phyloP scores from a whole-genome alignment of 2,113 vertebrate species.

The Oncorhynchus tshawytscha region DNA sequence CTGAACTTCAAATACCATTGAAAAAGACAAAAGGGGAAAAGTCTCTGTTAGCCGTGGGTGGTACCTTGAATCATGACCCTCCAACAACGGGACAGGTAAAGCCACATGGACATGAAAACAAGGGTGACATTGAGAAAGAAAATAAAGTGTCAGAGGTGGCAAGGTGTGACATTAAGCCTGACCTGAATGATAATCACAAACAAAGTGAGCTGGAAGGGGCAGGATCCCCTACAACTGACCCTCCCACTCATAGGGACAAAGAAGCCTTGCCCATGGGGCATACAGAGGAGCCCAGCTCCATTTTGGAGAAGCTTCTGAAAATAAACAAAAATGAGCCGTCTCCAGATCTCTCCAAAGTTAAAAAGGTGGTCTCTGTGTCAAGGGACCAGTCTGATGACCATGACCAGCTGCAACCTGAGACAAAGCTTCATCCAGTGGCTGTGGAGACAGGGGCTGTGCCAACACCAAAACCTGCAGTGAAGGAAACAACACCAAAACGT shows the following conservation, averaged over 20 bases:
- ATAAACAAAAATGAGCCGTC: constrained; percentile 49
- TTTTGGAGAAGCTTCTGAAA: constrained; percentile 63
- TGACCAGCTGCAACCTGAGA: constrained; percentile 5
- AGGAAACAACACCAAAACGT: no score
- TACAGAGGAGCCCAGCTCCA: constrained; percentile 52
- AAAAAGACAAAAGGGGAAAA: constrained; percentile 57
- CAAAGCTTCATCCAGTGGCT: not conserved
- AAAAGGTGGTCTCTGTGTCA: constrained; percentile 25
- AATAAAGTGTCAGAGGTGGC: not conserved
- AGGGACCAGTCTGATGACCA: not conserved
- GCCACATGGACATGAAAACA: constrained; percentile 5
- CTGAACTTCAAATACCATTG: constrained; percentile 52
- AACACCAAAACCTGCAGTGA: no score
- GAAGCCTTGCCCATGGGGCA: not conserved
- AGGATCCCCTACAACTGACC: no score
- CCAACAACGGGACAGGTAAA: constrained; percentile 22
- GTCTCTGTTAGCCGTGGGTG: constrained; percentile 45
- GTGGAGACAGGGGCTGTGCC: no score
- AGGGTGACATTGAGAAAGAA: constrained; percentile 22
- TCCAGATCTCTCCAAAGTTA: constrained; percentile 26
- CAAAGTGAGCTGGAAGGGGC: no score
- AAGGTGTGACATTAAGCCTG: not conserved
- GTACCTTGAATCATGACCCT: constrained; percentile 37
- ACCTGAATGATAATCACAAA: constrained; percentile 7
- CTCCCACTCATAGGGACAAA: not conserved